Base-by-base conservation (phyloP, 2,113 vertebrate genomes). In the Porphyrio hochstetteri region DNA sequence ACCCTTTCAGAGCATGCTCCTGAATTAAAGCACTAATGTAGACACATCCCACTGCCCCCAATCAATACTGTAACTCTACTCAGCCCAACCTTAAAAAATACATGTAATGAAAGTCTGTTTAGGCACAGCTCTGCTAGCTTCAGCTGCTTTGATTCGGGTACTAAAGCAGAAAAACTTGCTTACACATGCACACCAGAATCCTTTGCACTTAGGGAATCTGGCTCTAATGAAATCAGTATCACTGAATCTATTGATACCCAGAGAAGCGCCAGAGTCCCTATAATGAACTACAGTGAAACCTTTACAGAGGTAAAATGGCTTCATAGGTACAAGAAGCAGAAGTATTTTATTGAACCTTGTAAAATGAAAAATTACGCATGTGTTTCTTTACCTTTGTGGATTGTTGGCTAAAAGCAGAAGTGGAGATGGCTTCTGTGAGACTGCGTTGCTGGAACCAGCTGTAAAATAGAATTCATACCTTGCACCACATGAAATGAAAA, bases 401-500 rank as follows among this genome's bases (percentile, higher is more conserved):
- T 71, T n/a, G 68, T 35, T 48, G 20, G 44, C 36, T 81, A 81
- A 82, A 84, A 70, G 57, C 17, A 81, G 74, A 82, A 83, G 56
- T 72, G 83, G 48, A 95, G 65, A 64, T 74, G 55, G 48, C 59
- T 82, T 36, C 50, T 88, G 35, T 80, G 70, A 72, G 52, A 63
- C 36, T 60, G 52, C 13, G 15, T 69, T 86, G 38, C 86, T 86
- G 50, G 38, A 86, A 91, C n/a, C 12, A 83, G n/a, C 44, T 75
- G 38, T 68, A 72, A 82, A 85, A 78, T 23, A 79, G 80, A 82
- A 89, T 89, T 95, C 61, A 48, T 76, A 69, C 50, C 60, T 93
- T 76, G 63, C 50, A 85, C 79, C 31, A 64, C 60, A 70, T 46
- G 68, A 95, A 96, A 93, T 77, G 70, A 91, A 95, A 95, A 31